Conservation (phyloP, 2,113 vertebrate species). For the Isichthys henryi region DNA sequence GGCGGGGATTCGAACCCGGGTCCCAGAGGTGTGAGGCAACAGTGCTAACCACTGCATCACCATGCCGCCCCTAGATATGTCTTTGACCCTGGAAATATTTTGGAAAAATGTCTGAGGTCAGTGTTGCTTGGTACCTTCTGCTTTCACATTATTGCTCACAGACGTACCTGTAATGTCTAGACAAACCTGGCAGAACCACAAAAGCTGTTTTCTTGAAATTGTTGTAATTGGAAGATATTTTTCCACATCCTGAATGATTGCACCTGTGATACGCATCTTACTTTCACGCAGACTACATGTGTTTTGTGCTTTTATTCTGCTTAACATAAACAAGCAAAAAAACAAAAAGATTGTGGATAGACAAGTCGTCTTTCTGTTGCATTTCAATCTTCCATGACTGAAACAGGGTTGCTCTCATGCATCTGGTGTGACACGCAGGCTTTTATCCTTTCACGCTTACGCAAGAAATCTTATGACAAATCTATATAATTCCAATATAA, state of each 20-base stretch:
- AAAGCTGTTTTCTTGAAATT: not conserved
- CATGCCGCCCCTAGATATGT: not conserved
- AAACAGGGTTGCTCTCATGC: not conserved
- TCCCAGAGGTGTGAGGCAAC: no score
- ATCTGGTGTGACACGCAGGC: not conserved
- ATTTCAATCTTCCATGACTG: not conserved
- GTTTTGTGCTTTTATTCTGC: not conserved
- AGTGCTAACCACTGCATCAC: no score
- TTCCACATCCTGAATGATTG: not conserved
- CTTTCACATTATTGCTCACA: not conserved
- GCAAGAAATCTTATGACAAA: not conserved
- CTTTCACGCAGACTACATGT: not conserved
- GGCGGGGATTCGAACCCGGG: no score
- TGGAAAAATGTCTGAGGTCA: not conserved
- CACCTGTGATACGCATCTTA: not conserved
- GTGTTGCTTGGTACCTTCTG: not conserved
- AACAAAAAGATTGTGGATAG: not conserved
- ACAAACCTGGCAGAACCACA: not conserved
- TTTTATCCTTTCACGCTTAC: not conserved
- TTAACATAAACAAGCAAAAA: not conserved
- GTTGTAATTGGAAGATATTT: not conserved
- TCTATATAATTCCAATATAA: not conserved
- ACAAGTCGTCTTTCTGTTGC: not conserved
- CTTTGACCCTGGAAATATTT: not conserved
- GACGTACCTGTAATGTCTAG: not conserved